Percentiles rank a stretch among this genome's conserved stretches.
Conservation (phyloP, 1,140 invertebrate genomes). For the Zaprionus capensis region DNA sequence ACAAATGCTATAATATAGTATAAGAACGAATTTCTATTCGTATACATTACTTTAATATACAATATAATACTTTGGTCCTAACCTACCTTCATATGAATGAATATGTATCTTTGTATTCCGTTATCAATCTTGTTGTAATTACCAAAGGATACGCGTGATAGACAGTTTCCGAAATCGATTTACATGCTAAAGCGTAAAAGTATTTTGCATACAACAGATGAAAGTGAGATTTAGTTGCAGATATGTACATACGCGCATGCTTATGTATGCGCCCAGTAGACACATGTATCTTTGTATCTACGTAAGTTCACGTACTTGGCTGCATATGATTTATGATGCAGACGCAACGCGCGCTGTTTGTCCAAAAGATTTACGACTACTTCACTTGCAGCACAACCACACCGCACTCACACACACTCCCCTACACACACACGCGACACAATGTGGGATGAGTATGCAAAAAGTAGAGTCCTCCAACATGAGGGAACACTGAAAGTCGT, state of each 20-base stretch:
- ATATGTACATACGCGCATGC: slow-evolving; percentile 1
- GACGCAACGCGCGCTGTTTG: slow-evolving; percentile 50
- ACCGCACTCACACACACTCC: slow-evolving; percentile 42
- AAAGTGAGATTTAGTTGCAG: slow-evolving; percentile 41
- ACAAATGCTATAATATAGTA: not conserved
- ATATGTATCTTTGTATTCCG: not conserved
- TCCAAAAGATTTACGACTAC: slow-evolving; percentile 72
- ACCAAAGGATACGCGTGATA: slow-evolving; percentile 10
- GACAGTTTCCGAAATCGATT: slow-evolving; percentile 25
- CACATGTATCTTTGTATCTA: slow-evolving; percentile 34
- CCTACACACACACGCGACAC: slow-evolving; percentile 37
- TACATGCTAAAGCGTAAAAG: slow-evolving; percentile 54
- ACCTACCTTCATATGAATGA: not conserved
- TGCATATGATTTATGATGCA: slow-evolving; percentile 78
- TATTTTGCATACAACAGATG: not conserved
- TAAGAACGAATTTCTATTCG: too few species aligned
- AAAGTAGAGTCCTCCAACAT: slow-evolving; percentile 52
- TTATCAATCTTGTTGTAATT: slow-evolving; percentile 1
- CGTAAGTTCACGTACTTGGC: slow-evolving; percentile 49
- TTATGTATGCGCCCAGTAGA: slow-evolving; percentile 1
- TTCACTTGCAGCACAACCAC: slow-evolving; percentile 42
- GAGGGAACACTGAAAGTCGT: slow-evolving; percentile 35
- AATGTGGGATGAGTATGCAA: slow-evolving; percentile 58
- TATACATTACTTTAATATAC: too few species aligned
- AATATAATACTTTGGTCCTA: too few species aligned